A percentile compares a stretch with the other conserved stretches of the same genome.
Conservation (phyloP, 2,797 vertebrate genomes). For the Artibeus jamaicensis region DNA sequence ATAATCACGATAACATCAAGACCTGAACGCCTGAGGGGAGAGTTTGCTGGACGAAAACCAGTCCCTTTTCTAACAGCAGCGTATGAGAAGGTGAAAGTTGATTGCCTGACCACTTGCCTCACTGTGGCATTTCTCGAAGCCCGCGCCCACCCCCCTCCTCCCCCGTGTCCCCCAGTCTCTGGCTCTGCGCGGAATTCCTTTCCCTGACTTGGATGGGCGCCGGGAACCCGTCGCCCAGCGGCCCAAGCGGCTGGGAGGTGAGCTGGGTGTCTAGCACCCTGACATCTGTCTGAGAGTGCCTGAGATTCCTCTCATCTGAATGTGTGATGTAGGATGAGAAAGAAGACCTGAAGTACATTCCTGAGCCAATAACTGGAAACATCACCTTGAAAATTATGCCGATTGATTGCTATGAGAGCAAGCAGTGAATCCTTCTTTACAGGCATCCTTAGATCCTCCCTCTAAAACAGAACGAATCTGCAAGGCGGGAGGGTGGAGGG, state of each 20-base stretch:
- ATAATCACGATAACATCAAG: background rate
- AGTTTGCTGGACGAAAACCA: conserved; percentile 48
- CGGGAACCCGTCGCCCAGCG: background rate
- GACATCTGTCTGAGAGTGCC: background rate
- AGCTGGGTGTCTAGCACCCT: background rate
- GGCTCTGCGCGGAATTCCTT: background rate
- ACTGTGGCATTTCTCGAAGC: background rate
- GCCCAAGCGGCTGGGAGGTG: background rate
- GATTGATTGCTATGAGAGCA: background rate
- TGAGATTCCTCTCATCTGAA: background rate
- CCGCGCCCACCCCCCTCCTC: background rate
- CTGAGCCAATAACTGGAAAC: background rate
- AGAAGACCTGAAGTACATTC: background rate
- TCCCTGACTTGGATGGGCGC: background rate
- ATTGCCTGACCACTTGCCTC: background rate
- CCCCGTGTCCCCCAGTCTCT: accelerated
- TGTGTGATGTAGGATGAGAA: background rate
- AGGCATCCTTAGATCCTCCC: background rate
- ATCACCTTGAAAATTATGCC: background rate
- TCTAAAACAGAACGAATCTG: background rate
- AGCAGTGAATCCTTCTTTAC: background rate
- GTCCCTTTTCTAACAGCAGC: background rate
- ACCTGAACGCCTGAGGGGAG: background rate
- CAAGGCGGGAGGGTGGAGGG: background rate
- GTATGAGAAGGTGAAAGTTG: conserved; percentile 20